Evolutionary conservation across 1,140 invertebrate genomes (phyloP), one percentile per base, ranked within the genome.

Genomic region (Drosophila gunungcola): DNA sequence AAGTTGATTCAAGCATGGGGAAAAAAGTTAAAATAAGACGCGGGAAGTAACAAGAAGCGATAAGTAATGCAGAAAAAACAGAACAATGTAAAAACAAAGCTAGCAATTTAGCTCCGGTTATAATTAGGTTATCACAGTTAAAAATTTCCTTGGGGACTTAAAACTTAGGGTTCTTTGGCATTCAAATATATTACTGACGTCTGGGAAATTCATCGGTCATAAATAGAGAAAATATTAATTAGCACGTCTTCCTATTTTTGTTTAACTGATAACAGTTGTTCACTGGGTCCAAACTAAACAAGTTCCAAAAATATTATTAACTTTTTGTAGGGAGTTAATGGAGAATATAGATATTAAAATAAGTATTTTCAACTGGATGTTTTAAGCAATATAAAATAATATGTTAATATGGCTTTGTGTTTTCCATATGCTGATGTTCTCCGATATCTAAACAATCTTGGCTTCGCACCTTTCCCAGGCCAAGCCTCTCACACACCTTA

Each of bases 401-500:
- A 32, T 32, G 29, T 32, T 32, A 32, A 32, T 7, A 32, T 32
- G 29, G 11, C 27, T 21, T 49, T 49, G 42, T 36, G 48, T 5
- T 25, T 1, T 27, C 25, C n/a, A 13, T 45, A 58, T 49, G 29
- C 21, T 36, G 36, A 41, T 46, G 11, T 60, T 29, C 53, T 42
- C 34, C 38, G 11, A 38, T 38, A 25, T 21, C 36, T 7, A 16
- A 2, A 21, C 16, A 34, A 39, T 16, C 57, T 32, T 41, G 29
- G 6, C 36, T 32, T 67, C 29, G 21, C 54, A 46, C 53, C 43
- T 48, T 58, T 46, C 12, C 56, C 69, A 46, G 34, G 60, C 52
- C 62, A 69, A 53, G 65, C 56, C 58, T 41, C 43, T 48, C 13
- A 48, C 58, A 65, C 43, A 60, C 39, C 51, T 56, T 45, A 42